Base-by-base conservation (phyloP, 2,888 invertebrate species). In the Leptopilina drosophilae region DNA sequence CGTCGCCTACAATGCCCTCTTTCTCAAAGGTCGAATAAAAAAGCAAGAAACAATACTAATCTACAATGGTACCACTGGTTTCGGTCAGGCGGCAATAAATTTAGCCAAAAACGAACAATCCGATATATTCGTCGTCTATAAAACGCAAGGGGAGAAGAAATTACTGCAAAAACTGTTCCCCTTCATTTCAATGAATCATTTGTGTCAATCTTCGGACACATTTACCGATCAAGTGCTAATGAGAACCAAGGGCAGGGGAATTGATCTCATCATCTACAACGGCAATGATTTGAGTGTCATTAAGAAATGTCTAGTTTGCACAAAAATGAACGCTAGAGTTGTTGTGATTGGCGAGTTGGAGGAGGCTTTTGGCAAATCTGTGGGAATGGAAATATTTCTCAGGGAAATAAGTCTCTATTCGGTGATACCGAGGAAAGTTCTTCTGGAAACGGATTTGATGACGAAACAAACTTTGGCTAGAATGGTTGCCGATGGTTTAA, bases 151-250 rank as follows among this genome's bases (percentile, higher is more conserved):
- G 5, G 75, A 78, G 15, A 53, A 69, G 9, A 46, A 59, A 75
- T 75, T 78, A 15, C 49, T 78, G 8, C 26, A 49, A 42, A 75
- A 59, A 5, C 8, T 62, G 1, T 78, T 46, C 46, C 78, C 78
- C 76, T 64, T 8, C 12, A 78, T 78, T 9, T 9, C 15, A 46
- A 12, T 66, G 26, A 59, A 46, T 59, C 20, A 12, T 26, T 11
- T 66, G 2, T 75, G 75, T 7, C 64, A 7, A n/a, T 66, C 66
- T 9, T 40, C 20, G 11, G 56, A 77, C 26, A 94, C 95, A 0
- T 98, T 98, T 91, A 98, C 98, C 90, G 94, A 95, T 85, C 95
- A 97, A 94, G 94, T 99, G 79, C 93, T 95, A 85, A 93, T 93
- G 64, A 89, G 87, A 40, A 93, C 93, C 0, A 87, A 90, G 62